Base-by-base conservation (phyloP, 2,113 vertebrate genomes). In the Saimiri boliviensis region DNA sequence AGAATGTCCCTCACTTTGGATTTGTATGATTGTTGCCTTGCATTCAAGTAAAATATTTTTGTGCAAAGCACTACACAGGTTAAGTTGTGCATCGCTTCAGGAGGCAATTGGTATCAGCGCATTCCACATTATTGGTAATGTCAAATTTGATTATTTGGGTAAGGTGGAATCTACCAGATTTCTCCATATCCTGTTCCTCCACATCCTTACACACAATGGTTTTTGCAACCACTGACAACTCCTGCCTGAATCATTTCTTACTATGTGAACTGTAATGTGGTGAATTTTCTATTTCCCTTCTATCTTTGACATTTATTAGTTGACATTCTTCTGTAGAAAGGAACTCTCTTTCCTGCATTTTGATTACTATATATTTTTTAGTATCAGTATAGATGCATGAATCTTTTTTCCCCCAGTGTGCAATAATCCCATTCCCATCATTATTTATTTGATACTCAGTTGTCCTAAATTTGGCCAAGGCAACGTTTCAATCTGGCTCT, bases 81-180 rank as follows among this genome's bases (percentile, higher is more conserved):
- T 68, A 27, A 68, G 2, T 19, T 80, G 60, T 47, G n/a, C 10
- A 11, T 91, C 42, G 35, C 27, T 74, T 94, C 76, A 76, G 35
- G 35, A 81, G 71, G 10, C 25, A 40, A 1, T 68, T 79, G 80
- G 16, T 85, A 20, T 79, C 79, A 17, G 14, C 35, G 27, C 49
- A 7, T 73, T 68, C 35, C 63, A 63, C 58, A 32, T 76, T 42
- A 21, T 35, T 80, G 81, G 37, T 68, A 35, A n/a, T 82, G 21
- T 76, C 91, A 93, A 27, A 95, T 94, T 94, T 76, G 79, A 70
- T 95, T 93, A 66, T 80, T 92, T 92, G 76, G 56, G 2, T 76
- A 47, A 80, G 47, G 37, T 92, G 27, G 5, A 76, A 49, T 21
- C 25, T 68, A 21, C 32, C 40, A 87, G 32, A 73, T 87, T 87